phyloP scores from a whole-genome alignment of 2,888 invertebrate species.

The Craniophora ligustri region DNA sequence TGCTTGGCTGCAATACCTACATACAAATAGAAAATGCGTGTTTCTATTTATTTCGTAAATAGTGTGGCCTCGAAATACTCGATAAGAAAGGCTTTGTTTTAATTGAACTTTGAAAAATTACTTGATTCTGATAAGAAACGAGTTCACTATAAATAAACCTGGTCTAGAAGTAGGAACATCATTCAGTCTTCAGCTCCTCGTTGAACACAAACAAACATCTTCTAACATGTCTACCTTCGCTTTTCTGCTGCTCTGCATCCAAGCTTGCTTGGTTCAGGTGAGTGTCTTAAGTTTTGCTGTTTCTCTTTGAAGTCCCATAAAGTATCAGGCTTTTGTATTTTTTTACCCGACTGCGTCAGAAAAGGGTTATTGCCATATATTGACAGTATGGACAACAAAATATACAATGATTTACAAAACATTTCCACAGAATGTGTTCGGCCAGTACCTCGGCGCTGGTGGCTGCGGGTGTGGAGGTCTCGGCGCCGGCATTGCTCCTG shows the following conservation, averaged over 20 bases:
- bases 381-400: no score
- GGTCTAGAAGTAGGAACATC: not conserved
- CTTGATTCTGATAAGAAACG: constrained; percentile 1
- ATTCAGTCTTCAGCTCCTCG: constrained; percentile 24
- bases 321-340: no score
- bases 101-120: not conserved
- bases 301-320: no score
- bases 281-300: not conserved
- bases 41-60: not conserved
- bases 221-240: constrained; percentile 54
- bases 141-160: constrained; percentile 10
- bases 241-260: constrained; percentile 1
- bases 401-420: no score
- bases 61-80: not conserved
- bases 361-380: no score
- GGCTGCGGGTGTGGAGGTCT: constrained; percentile 8
- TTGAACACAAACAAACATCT: constrained; percentile 25
- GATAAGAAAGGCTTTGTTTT: not conserved
- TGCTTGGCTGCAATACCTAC: not conserved
- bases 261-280: constrained; percentile 5
- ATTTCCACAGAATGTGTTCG: constrained; percentile 8
- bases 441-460: not conserved
- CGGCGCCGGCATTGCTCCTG: not conserved
- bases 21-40: constrained; percentile 1
- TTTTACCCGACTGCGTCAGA: no score